A percentile compares a stretch with the other conserved stretches of the same genome.
Evolutionary conservation across 2,888 invertebrate species (phyloP).

Genomic region (Hemaris fuciformis): DNA sequence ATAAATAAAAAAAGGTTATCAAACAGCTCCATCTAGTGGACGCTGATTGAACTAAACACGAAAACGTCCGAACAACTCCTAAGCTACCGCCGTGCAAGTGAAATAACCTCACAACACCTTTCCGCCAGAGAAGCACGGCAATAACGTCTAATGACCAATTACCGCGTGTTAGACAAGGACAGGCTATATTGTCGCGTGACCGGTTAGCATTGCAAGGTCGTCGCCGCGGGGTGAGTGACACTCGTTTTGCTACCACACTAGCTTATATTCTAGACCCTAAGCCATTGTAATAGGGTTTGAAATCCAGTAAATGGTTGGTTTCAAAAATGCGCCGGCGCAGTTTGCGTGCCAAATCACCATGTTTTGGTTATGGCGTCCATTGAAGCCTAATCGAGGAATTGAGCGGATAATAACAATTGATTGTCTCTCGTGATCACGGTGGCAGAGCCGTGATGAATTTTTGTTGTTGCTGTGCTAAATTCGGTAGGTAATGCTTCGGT

Average conservation of each 20-base stretch:
- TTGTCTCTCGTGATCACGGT: constrained; percentile 27
- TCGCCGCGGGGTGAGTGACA: constrained; percentile 70
- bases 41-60: constrained; percentile 25
- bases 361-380: constrained; percentile 63
- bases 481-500: constrained; percentile 34
- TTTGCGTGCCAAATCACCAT: constrained; percentile 66
- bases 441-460: constrained; percentile 37
- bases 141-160: constrained; percentile 26
- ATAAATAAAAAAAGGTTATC: not conserved
- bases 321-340: constrained; percentile 42
- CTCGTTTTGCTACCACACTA: constrained; percentile 23
- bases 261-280: constrained; percentile 25
- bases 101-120: constrained; percentile 44
- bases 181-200: constrained; percentile 57
- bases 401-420: constrained; percentile 38
- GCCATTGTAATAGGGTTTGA: not conserved
- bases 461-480: constrained; percentile 44
- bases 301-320: constrained; percentile 16
- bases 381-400: constrained; percentile 43
- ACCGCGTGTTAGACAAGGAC: constrained; percentile 40
- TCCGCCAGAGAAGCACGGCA: constrained; percentile 41
- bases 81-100: constrained; percentile 30
- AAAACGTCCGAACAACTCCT: constrained; percentile 42
- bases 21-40: constrained; percentile 36
- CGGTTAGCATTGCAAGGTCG: constrained; percentile 82